Base-by-base conservation (phyloP, 2,113 vertebrate species). In the Plotosus lineatus region DNA sequence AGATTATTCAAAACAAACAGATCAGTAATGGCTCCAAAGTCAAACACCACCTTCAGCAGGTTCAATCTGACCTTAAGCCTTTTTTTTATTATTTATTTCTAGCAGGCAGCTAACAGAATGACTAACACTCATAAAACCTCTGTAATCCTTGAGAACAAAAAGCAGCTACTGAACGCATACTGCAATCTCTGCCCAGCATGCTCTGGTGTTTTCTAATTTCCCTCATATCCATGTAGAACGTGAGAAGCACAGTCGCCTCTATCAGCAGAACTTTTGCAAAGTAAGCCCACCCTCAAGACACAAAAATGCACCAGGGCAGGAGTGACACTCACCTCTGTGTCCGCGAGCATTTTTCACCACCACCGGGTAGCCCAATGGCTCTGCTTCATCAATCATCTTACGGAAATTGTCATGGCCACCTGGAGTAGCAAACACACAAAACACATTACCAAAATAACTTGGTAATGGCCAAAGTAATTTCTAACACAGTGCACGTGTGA, bases 311-410 rank as follows among this genome's bases (percentile, higher is more conserved):
- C 28, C 28, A 40, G 36, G 48, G 33, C 60, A 61, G 36, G 68
- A 60, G 15, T 55, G 14, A 14, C 26, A 89, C 92, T 91, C 86
- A 97, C 96, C 96, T 93, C 94, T 91, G 90, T 97, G 95, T 80
- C 96, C 96, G 36, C 96, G 94, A 26, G 96, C 95, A 56, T 96
- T 97, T 92, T 97, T 97, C 91, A 97, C 95, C 89, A 97, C 96
- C 21, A 97, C 95, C 0, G 96, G 96, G 89, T 96, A 97, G 68
- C 96, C 96, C 78, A 97, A 91, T 0, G 96, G 95, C 85, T 96
- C 96, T 0, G 96, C 95, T 88, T 96, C 95, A 58, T 96, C 94
- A 53, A 97, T 97, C 94, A 97, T 95, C 90, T 97, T 97, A 60
- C 94, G 92, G 87, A 97, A 96, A 89, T 97, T 95, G 82, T 96